A percentile compares a stretch with the other conserved stretches of the same genome.
phyloP scores from a whole-genome alignment of 2,888 invertebrate species.

The Pantelozetes paolii region DNA sequence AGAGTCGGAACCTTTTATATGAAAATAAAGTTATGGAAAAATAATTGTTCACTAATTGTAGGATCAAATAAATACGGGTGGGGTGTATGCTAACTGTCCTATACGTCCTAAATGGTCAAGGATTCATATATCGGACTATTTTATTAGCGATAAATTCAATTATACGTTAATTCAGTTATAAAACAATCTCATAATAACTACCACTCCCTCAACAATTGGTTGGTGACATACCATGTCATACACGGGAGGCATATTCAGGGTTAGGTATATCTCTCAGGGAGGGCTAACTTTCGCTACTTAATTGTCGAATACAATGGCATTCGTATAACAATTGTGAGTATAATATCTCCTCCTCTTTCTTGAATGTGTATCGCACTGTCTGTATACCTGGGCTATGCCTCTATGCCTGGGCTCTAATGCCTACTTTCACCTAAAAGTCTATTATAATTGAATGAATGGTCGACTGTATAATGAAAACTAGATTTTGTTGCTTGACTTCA shows the following conservation, averaged over 20 bases:
- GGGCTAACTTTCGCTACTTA: constrained; percentile 18
- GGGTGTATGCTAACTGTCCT: neutral
- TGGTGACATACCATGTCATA: constrained; percentile 33
- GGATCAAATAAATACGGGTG: constrained; percentile 27
- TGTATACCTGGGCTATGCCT: too few relatives aligned
- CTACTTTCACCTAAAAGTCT: constrained; percentile 26
- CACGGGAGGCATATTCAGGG: constrained; percentile 19
- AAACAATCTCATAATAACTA: neutral
- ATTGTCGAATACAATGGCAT: constrained; percentile 1
- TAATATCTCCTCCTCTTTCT: constrained; percentile 27
- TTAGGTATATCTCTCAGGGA: neutral
- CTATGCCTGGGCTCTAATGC: neutral
- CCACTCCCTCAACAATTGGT: constrained; percentile 31
- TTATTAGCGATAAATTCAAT: neutral
- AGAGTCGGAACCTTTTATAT: constrained; percentile 11
- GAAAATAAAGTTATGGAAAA: neutral
- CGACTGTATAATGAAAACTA: neutral
- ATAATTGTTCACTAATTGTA: constrained; percentile 7
- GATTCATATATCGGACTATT: neutral
- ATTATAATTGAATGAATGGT: constrained; percentile 1
- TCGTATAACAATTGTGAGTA: neutral
- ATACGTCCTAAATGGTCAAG: constrained; percentile 13
- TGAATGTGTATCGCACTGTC: too few relatives aligned
- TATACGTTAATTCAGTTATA: neutral
- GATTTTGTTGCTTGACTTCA: constrained; percentile 23